Evolutionary conservation across 2,797 vertebrate species (phyloP), one percentile per base, ranked within the genome.

Genomic region (Crenichthys baileyi): DNA sequence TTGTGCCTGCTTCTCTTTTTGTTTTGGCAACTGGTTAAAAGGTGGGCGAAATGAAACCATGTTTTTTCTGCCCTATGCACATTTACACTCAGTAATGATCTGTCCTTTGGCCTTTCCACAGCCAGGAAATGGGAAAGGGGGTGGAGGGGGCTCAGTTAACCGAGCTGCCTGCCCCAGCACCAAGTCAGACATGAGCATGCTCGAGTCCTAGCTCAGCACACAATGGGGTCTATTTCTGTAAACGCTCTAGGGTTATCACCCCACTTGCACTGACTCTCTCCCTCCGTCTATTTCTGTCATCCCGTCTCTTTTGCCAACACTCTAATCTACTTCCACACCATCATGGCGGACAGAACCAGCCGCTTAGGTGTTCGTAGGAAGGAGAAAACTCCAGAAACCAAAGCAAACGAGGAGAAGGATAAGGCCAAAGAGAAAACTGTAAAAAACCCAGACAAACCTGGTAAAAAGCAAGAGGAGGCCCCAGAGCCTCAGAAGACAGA

Each of bases 291-390:
- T 77, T 83, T 79, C 80, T 58, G 75, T 83, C 81, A 81, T 77
- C 78, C 76, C 70, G 76, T 63, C 79, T 83, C 80, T 77, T 82
- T 81, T 73, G 73, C 91, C 55, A 71, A 83, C 87, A 18, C 86
- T 80, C 77, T 81, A 82, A 78, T 80, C 74, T 76, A 87, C 81
- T 84, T 71, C 1, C 81, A 75, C 84, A 87, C 63, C 90, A 88
- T 85, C 93, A 96, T 96, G 96, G 95, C 96, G 0, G 96, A 96
- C 90, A 94, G 81, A 88, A 95, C 91, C 87, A 88, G 85, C 85
- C 90, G 87, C 82, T 1, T 79, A 4, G 81, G 82, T 29, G 86
- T 89, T 36, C 95, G 91, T 86, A 95, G 78, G 86, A 96, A 95
- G 78, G 94, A 94, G 73, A 95, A 93, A 85, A 94, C 93, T 73